Evolutionary conservation across 2,797 vertebrate genomes (phyloP), one percentile per base, ranked within the genome.

Genomic region (Hemitrygon akajei): DNA sequence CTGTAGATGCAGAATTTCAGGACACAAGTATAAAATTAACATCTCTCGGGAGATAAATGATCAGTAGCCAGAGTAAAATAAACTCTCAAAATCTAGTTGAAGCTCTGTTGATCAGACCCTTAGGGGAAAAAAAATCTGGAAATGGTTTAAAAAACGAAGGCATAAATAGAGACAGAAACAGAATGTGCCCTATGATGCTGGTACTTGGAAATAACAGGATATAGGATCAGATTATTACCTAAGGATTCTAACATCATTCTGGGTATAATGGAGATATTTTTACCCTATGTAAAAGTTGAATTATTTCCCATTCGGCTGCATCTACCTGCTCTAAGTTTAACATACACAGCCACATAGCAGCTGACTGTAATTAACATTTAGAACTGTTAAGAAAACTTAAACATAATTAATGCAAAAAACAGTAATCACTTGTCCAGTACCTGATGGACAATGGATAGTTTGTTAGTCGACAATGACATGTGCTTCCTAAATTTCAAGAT

Each of bases 11-110:
- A 22, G n/a, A 60, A 69, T 34, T 3, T n/a, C 60, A 89, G 63
- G 86, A 37, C 58, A 89, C 63, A 89, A 89, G 34, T 69, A 89
- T 63, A 89, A 69, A 89, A 69, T 89, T 37, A 66, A 16, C 77
- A 79, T 89, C 63, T 37, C 86, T 89, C n/a, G 37, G 66, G 63
- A 89, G n/a, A 89, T 25, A 18, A 89, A 18, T n/a, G 30, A 87
- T 58, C 30, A n/a, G 58, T 34, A 87, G 84, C 58, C n/a, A 87
- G 5, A 16, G n/a, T 89, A 25, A 22, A 69, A 89, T 20, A 69
- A 14, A 40, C n/a, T 22, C 63, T 37, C 7, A 18, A 66, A 37
- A 89, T 22, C 63, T 37, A 89, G 34, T 22, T 69, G 22, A 89
- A 69, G n/a, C 66, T 66, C 6, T 89, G 86, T 89, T 69, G 60